Evolutionary conservation across 2,113 vertebrate species (phyloP), one percentile per base, ranked within the genome.

Genomic region (Dolichallabes microphthalmus): DNA sequence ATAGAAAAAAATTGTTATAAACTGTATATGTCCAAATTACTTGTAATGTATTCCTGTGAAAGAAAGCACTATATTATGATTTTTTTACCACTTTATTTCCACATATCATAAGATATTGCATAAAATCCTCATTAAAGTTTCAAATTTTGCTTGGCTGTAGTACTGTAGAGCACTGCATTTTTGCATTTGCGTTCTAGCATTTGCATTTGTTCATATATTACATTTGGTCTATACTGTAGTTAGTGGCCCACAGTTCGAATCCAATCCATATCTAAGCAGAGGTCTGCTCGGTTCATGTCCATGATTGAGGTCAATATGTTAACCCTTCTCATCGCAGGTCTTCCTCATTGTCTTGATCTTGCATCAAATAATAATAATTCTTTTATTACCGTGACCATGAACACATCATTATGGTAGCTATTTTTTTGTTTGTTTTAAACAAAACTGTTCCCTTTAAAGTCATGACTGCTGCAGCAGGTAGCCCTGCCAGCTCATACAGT

Each of bases 341-440:
- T 45, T 45, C 45, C 45, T 45, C 45, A 8, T 6, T 45, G 45
- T 45, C 45, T 45, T 6, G 45, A 45, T 8, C 45, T 45, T 45
- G 7, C 45, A 45, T 45, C 45, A 45, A 45, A 45, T 73, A 45
- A 73, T 10, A 73, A 45, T 25, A 45, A 73, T 73, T 35, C 0
- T 19, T 35, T 35, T 71, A 39, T 39, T 39, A 45, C 1, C 22
- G 20, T 73, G 10, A 25, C 35, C 4, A 3, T 27, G 27, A 50
- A n/a, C 22, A 11, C 45, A n/a, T 75, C 4, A 75, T 4, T 77
- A 9, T 20, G 15, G 14, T 57, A 77, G 52, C n/a, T n/a, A n/a
- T n/a, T n/a, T n/a, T n/a, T n/a, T n/a, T n/a, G n/a, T n/a, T 77
- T 77, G n/a, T 32, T 20, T 57, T 77, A 77, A 32, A 20, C 50